Conservation (phyloP, 2,113 vertebrate species). For the Benitochromis conjunctus region DNA sequence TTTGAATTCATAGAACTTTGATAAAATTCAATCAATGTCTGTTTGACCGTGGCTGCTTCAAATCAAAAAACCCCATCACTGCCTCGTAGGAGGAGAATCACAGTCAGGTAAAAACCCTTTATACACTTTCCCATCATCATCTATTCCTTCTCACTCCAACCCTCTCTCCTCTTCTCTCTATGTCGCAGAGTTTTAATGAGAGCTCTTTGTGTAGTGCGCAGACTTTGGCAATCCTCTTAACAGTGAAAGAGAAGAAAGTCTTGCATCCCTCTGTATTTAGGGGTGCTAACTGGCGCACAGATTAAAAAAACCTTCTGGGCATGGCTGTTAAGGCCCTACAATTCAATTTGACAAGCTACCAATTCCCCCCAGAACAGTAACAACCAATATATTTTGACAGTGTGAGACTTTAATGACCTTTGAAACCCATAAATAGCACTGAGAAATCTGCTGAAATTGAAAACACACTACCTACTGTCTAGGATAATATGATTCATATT, state of each 20-base stretch:
- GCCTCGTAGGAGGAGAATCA: not conserved
- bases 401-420: not conserved
- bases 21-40: not conserved
- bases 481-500: not conserved
- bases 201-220: conserved; percentile 17
- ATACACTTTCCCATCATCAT: not conserved
- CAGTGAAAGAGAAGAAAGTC: conserved; percentile 4
- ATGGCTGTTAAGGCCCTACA: not conserved
- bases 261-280: conserved; percentile 2
- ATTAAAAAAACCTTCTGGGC: conserved; percentile 14
- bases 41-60: not conserved
- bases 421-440: not conserved
- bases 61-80: not conserved
- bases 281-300: not conserved
- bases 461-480: not conserved
- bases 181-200: conserved; percentile 2
- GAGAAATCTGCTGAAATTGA: not conserved
- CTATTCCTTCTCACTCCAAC: not conserved
- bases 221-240: conserved; percentile 30
- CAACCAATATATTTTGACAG: not conserved
- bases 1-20: not conserved
- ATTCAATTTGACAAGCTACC: conserved; percentile 24
- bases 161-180: not conserved
- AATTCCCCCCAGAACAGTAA: not conserved
- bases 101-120: not conserved